These are phyloP conservation scores for Drosophila kuntzei DNA, from an alignment of 2,888 invertebrate species.

Conservation along the genomic window DNA sequence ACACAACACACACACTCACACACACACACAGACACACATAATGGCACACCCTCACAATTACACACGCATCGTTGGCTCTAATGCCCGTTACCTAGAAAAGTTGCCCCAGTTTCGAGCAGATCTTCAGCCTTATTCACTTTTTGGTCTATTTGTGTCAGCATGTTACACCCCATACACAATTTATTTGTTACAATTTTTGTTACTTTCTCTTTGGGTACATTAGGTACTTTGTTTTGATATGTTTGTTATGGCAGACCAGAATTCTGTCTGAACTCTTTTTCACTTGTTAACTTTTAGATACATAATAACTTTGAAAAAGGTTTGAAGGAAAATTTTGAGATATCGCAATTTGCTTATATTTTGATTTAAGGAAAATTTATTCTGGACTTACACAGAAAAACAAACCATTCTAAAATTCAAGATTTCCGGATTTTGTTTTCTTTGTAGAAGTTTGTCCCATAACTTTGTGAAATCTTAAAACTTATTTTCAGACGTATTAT, in stretches of 20 bases:
- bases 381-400: no score
- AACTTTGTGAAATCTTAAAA: no score
- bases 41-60: constrained; percentile 38
- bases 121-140: constrained; percentile 50
- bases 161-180: constrained; percentile 39
- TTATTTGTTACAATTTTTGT: constrained; percentile 39
- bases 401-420: no score
- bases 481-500: no score
- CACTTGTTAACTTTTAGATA: not conserved
- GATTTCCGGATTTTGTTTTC: no score
- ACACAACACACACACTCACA: constrained; percentile 11
- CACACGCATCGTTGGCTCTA: constrained; percentile 68
- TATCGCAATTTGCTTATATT: no score
- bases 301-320: no score
- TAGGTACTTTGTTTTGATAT: not conserved
- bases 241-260: not conserved
- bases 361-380: no score
- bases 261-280: no score
- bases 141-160: constrained; percentile 48
- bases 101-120: constrained; percentile 50
- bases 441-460: no score
- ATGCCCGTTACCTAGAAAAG: constrained; percentile 64
- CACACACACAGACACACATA: constrained; percentile 4
- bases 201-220: not conserved
- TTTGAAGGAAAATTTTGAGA: no score